Evolutionary conservation across 2,113 vertebrate species (phyloP).

Genomic region (Lepus americanus): DNA sequence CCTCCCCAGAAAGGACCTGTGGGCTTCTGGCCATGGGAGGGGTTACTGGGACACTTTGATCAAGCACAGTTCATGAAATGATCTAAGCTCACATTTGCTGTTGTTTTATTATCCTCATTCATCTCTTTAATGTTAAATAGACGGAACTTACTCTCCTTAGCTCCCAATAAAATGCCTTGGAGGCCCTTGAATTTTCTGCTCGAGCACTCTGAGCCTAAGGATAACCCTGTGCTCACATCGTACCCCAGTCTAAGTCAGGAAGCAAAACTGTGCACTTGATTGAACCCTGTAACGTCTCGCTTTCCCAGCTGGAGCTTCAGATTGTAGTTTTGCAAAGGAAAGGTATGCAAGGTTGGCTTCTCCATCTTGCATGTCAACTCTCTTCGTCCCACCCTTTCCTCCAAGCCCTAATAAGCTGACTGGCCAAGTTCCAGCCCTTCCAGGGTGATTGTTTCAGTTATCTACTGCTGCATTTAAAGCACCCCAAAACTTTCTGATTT

Average conservation of each 20-base stretch:
- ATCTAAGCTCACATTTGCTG: background rate
- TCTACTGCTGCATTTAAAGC: background rate
- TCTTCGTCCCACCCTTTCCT: background rate
- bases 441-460: background rate
- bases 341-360: background rate
- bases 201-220: background rate
- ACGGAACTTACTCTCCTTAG: background rate
- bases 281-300: background rate
- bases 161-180: slow-evolving; percentile 9
- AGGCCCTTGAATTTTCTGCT: slow-evolving; percentile 10
- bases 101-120: background rate
- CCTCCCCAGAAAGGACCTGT: background rate
- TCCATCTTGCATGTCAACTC: background rate
- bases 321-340: background rate
- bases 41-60: background rate
- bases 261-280: background rate
- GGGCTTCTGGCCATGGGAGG: background rate
- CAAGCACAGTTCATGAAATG: slow-evolving; percentile 51
- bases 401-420: background rate
- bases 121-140: slow-evolving; percentile 45
- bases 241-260: background rate
- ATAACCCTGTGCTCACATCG: background rate
- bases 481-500: background rate
- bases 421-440: background rate
- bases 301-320: background rate